Percentiles rank a stretch among this genome's conserved stretches.
Conservation (phyloP, 2,797 vertebrate genomes). For the Melanotaenia maccullochi region DNA sequence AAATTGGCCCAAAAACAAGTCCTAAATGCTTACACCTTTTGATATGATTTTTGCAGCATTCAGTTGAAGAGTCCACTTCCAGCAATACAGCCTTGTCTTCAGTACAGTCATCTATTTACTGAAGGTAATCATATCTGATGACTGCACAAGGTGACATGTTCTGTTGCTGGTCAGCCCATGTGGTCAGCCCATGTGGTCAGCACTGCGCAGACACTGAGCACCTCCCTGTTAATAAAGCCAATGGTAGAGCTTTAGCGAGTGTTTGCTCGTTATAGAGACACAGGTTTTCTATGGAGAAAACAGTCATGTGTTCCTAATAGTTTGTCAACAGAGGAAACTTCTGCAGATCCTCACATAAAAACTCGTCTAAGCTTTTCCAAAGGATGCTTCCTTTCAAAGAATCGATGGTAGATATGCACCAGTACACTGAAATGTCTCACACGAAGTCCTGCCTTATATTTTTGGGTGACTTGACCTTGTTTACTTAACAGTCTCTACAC, state of each 20-base stretch:
- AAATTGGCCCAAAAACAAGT: too few species aligned
- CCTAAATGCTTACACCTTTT: not conserved
- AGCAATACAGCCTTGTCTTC: not conserved
- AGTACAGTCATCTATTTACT: slow-evolving; percentile 35
- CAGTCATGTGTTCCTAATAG: not conserved
- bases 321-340: slow-evolving; percentile 5
- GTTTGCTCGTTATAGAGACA: slow-evolving; percentile 57
- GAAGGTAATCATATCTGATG: slow-evolving; percentile 42
- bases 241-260: slow-evolving; percentile 52
- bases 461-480: slow-evolving; percentile 62
- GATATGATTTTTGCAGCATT: too few species aligned
- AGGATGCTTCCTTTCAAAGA: slow-evolving; percentile 7
- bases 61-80: slow-evolving; percentile 2
- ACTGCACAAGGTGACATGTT: slow-evolving; percentile 46
- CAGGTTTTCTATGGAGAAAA: slow-evolving; percentile 31
- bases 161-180: slow-evolving; percentile 42
- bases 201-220: slow-evolving; percentile 36
- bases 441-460: slow-evolving; percentile 37
- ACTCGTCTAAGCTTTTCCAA: not conserved
- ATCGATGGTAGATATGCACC: slow-evolving; percentile 6
- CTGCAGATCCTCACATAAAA: slow-evolving; percentile 15
- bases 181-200: slow-evolving; percentile 31
- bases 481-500: slow-evolving; percentile 65
- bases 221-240: slow-evolving; percentile 66
- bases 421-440: slow-evolving; percentile 17